These are phyloP conservation scores for Synergus laeviventris DNA, from an alignment of 2,888 invertebrate species.

Conservation along the genomic window DNA sequence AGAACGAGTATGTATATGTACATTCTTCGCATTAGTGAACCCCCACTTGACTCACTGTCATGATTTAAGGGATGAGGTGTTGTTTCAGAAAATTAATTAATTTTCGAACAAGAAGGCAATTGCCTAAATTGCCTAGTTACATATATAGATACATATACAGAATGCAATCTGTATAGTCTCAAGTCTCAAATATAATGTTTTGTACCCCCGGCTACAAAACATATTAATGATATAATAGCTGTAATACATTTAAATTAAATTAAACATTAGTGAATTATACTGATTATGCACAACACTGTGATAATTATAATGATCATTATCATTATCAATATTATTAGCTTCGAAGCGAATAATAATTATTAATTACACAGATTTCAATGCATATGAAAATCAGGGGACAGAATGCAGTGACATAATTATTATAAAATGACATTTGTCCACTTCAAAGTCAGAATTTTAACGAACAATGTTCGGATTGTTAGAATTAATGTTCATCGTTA, in stretches of 20 bases:
- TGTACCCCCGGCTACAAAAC: background rate
- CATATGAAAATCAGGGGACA: background rate
- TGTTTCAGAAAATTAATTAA: background rate
- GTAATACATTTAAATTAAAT: too few relatives aligned
- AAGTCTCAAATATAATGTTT: slow-evolving; percentile 6
- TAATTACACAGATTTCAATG: slow-evolving; percentile 14
- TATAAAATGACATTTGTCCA: background rate
- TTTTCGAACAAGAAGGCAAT: background rate
- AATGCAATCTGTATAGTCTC: background rate
- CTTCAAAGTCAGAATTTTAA: background rate
- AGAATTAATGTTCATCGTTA: too few relatives aligned
- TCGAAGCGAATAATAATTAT: slow-evolving; percentile 25
- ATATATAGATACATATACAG: background rate
- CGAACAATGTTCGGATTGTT: background rate
- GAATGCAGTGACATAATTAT: background rate
- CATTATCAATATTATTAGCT: too few relatives aligned
- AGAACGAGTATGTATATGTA: background rate
- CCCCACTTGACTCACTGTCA: background rate
- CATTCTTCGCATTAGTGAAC: background rate
- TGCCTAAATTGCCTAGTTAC: background rate
- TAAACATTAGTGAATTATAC: too few relatives aligned
- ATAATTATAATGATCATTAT: too few relatives aligned
- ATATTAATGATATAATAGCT: too few relatives aligned
- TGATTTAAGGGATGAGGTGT: background rate
- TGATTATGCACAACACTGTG: slow-evolving; percentile 3